These are phyloP conservation scores for Nemotelus pantherinus DNA, from an alignment of 2,888 invertebrate genomes.

Conservation along the genomic window DNA sequence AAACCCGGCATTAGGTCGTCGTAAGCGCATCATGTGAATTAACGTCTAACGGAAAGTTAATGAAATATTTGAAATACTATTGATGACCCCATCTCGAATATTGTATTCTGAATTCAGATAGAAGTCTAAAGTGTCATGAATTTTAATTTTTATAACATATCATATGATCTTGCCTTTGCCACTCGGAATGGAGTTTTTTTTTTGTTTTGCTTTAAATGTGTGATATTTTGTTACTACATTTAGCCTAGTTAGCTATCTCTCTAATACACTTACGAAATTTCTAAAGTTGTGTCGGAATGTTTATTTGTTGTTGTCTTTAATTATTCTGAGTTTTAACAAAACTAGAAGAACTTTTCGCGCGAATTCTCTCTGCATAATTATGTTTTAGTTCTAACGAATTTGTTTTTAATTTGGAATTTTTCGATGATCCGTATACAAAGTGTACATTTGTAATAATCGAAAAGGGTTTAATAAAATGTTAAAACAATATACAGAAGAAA, in stretches of 20 bases:
- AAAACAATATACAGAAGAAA: neutral
- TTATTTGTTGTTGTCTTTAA: conserved; percentile 1
- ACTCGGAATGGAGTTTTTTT: too few species aligned
- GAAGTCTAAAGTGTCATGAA: too few species aligned
- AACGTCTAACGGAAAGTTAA: too few species aligned
- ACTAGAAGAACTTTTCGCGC: conserved; percentile 13
- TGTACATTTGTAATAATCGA: conserved; percentile 46
- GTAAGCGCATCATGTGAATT: too few species aligned
- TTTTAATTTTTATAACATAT: too few species aligned
- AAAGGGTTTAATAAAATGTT: conserved; percentile 45
- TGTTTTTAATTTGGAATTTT: conserved; percentile 21
- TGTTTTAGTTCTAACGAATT: conserved; percentile 36
- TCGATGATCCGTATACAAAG: conserved; percentile 40
- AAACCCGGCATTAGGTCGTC: too few species aligned
- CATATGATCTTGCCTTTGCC: too few species aligned
- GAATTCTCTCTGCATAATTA: conserved; percentile 13
- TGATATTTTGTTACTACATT: neutral
- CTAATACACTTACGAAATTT: conserved; percentile 11
- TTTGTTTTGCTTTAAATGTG: neutral
- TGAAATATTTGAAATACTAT: too few species aligned
- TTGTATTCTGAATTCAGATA: too few species aligned
- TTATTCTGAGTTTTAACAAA: conserved; percentile 20
- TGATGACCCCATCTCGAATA: too few species aligned
- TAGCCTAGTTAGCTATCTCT: conserved; percentile 3
- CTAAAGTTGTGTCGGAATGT: conserved; percentile 31